Conservation (phyloP, 1,140 invertebrate genomes). For the Drosophila santomea region DNA sequence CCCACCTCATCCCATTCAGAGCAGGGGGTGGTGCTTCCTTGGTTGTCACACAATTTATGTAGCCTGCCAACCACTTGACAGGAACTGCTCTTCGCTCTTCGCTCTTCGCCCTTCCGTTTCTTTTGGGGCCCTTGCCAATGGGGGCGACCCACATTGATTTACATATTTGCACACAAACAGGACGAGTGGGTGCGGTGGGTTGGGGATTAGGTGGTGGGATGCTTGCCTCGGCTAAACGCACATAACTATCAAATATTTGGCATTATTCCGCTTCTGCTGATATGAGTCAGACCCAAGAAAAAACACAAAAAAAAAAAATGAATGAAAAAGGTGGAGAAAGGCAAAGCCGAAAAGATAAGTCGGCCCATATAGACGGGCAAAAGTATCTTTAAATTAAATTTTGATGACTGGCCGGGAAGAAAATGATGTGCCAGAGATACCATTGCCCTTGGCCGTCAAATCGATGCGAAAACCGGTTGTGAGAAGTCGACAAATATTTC, state of each 20-base stretch:
- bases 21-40: constrained; percentile 15
- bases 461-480: constrained; percentile 63
- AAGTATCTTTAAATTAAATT: constrained; percentile 72
- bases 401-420: constrained; percentile 56
- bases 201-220: constrained; percentile 46
- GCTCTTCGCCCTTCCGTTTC: constrained; percentile 17
- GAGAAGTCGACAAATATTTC: constrained; percentile 33
- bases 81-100: constrained; percentile 37
- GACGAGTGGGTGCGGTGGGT: constrained; percentile 1
- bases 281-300: constrained; percentile 52
- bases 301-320: not conserved
- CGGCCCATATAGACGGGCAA: constrained; percentile 42
- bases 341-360: constrained; percentile 29
- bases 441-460: constrained; percentile 42
- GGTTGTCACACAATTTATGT: constrained; percentile 59
- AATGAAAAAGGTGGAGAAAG: not conserved
- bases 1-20: too few species aligned
- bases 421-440: constrained; percentile 47
- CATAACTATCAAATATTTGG: constrained; percentile 76
- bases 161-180: constrained; percentile 69
- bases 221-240: constrained; percentile 73
- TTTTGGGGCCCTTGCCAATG: constrained; percentile 49
- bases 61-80: constrained; percentile 66
- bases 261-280: constrained; percentile 39
- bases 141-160: constrained; percentile 70